A percentile compares a stretch with the other conserved stretches of the same genome.
Conservation (phyloP, 1,140 invertebrate species). For the Rhagoletis zephyria region DNA sequence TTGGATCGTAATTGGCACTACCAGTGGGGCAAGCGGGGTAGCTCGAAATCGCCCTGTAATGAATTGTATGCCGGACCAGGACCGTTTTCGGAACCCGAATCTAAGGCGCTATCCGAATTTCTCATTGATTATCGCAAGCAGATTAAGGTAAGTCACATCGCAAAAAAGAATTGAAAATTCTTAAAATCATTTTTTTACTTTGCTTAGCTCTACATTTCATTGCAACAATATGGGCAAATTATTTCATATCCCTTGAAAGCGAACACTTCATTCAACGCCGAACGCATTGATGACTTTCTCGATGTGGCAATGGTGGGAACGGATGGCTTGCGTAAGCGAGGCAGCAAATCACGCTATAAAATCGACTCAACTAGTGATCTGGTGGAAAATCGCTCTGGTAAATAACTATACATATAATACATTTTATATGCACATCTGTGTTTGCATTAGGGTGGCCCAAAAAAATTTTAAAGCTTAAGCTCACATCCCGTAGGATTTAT, state of each 20-base stretch:
- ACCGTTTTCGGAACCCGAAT: conserved; percentile 90
- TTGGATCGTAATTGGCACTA: conserved; percentile 83
- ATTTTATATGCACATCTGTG: not conserved
- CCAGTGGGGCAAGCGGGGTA: conserved; percentile 81
- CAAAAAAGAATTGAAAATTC: not conserved
- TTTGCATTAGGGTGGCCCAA: no score
- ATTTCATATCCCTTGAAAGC: conserved; percentile 78
- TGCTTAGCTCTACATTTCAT: conserved; percentile 77
- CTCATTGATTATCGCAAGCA: conserved; percentile 76
- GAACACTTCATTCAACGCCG: conserved; percentile 66
- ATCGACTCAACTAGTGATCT: conserved; percentile 71
- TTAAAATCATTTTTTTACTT: not conserved
- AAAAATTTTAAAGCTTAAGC: no score
- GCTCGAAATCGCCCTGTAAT: conserved; percentile 83
- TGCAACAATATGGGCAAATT: conserved; percentile 87
- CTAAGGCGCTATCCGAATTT: conserved; percentile 79
- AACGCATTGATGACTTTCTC: conserved; percentile 68
- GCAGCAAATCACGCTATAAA: conserved; percentile 69
- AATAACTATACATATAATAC: conserved; percentile 8
- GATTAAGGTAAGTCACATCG: conserved; percentile 75
- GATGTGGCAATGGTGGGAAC: conserved; percentile 72
- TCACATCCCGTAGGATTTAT: no score
- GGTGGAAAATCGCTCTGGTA: conserved; percentile 68
- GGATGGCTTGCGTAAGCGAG: conserved; percentile 67
- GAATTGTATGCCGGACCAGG: conserved; percentile 85